phyloP scores from a whole-genome alignment of 23 tunicate species.

The Ascidia mentula region DNA sequence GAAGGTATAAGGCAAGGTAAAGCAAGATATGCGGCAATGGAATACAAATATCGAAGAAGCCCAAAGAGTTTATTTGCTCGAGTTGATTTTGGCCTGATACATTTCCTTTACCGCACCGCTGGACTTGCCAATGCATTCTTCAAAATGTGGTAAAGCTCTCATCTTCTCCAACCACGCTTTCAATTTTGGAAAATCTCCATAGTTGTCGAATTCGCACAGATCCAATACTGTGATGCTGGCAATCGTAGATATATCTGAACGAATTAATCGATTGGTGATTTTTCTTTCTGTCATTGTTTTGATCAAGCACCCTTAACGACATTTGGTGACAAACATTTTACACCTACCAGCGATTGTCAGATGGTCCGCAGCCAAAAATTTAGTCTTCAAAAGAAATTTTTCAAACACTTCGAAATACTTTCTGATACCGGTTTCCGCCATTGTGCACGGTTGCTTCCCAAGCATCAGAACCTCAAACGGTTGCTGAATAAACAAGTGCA shows the following conservation, averaged over 20 bases:
- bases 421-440: neutral
- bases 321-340: no score
- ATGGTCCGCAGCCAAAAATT: constrained; percentile 13
- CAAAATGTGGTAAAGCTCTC: neutral
- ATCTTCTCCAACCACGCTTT: constrained; percentile 3
- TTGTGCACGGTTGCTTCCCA: neutral
- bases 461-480: constrained; percentile 10
- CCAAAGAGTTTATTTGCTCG: no score
- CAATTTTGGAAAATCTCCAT: neutral
- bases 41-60: no score
- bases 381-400: neutral
- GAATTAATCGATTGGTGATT: no score
- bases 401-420: neutral
- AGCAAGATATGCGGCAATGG: no score
- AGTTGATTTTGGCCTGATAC: constrained; percentile 11
- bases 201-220: constrained; percentile 4
- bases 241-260: neutral
- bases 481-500: neutral
- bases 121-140: neutral
- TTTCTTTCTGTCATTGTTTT: no score
- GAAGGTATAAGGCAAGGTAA: no score
- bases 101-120: neutral
- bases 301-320: no score
- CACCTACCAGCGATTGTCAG: constrained; percentile 4
- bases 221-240: constrained; percentile 6